A percentile compares a stretch with the other conserved stretches of the same genome.
Conservation (phyloP, 2,888 invertebrate genomes). For the Corythucha ciliata region DNA sequence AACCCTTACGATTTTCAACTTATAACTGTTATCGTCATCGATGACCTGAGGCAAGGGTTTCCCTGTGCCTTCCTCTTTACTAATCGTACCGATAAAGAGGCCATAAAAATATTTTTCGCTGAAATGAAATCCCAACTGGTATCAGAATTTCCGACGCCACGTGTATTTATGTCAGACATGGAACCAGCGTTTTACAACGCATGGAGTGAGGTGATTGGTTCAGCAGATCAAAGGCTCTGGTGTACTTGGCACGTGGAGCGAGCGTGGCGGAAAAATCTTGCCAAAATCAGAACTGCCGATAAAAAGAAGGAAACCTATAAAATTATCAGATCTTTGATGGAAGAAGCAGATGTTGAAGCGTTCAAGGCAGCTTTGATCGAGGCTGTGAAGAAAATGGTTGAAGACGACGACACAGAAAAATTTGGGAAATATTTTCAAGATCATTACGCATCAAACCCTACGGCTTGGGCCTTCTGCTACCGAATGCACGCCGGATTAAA, state of each 20-base stretch:
- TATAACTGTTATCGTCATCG: not conserved
- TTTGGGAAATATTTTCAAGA: conserved; percentile 30
- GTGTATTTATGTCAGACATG: conserved; percentile 34
- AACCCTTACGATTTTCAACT: not conserved
- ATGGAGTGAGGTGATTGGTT: conserved; percentile 31
- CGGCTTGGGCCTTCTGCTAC: conserved; percentile 23
- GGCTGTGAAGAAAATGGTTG: conserved; percentile 9
- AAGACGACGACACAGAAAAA: conserved; percentile 27
- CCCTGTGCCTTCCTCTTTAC: conserved; percentile 13
- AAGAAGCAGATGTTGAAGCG: conserved; percentile 9
- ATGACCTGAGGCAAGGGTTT: not conserved
- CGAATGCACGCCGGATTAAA: conserved; percentile 19
- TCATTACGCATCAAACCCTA: conserved; percentile 24
- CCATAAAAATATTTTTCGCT: not conserved
- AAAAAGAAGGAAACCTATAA: conserved; percentile 4
- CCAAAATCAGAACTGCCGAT: conserved; percentile 28
- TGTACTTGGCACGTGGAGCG: conserved; percentile 30
- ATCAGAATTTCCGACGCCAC: not conserved
- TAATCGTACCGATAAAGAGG: conserved; percentile 3
- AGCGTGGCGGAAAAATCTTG: conserved; percentile 34
- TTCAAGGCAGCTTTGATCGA: not conserved
- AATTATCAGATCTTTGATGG: conserved; percentile 5
- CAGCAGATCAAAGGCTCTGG: too few species aligned
- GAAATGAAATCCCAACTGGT: not conserved
- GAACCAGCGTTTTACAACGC: conserved; percentile 31